Percentiles rank a stretch among this genome's conserved stretches.
Evolutionary conservation across 92 coral and sea anemone species (phyloP).

Genomic region (Zoanthus sociatus): DNA sequence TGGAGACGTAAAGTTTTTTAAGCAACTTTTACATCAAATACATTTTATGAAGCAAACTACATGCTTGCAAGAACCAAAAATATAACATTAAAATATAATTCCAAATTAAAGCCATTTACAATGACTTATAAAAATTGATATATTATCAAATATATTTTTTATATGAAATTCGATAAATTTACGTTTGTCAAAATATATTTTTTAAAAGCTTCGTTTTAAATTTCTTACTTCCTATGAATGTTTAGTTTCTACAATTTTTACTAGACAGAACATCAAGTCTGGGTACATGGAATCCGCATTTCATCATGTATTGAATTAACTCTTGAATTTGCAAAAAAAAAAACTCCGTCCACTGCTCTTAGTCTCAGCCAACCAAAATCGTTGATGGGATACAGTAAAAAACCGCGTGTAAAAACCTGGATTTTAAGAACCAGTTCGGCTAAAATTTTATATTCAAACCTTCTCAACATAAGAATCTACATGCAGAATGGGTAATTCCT

Average conservation of each 20-base stretch:
- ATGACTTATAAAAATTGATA: slow-evolving; percentile 45
- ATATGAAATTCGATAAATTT: background rate
- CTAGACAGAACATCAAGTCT: background rate
- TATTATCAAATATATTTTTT: slow-evolving; percentile 29
- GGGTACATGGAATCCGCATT: slow-evolving; percentile 29
- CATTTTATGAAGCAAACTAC: background rate
- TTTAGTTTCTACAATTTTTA: background rate
- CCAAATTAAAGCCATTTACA: slow-evolving; percentile 22
- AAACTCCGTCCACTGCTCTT: too few relatives aligned
- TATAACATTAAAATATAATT: slow-evolving; percentile 16
- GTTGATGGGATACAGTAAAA: too few relatives aligned
- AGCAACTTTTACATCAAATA: background rate
- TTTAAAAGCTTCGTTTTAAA: background rate
- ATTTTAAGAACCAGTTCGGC: too few relatives aligned
- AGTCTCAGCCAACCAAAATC: too few relatives aligned
- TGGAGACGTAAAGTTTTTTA: background rate
- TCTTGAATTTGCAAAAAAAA: too few relatives aligned
- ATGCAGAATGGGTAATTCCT: too few relatives aligned
- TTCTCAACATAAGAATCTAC: too few relatives aligned
- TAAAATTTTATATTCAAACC: too few relatives aligned
- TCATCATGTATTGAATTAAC: background rate
- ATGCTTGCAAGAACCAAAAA: background rate
- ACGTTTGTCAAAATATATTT: slow-evolving; percentile 10
- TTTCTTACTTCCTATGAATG: background rate
- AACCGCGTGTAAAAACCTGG: too few relatives aligned